Evolutionary conservation across 1,140 invertebrate genomes (phyloP).

Genomic region (Sinella curviseta): DNA sequence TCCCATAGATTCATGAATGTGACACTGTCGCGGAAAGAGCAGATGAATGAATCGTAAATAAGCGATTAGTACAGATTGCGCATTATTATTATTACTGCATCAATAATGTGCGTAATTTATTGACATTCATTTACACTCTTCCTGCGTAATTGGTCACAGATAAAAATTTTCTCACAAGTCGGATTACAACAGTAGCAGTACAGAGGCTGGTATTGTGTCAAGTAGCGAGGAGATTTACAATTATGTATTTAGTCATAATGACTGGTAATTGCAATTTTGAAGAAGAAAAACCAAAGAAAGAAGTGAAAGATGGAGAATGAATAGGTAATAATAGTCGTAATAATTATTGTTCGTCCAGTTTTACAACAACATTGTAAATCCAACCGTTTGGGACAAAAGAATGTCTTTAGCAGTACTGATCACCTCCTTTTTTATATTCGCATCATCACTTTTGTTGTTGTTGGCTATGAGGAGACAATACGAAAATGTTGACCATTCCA

Average conservation of each 20-base stretch:
- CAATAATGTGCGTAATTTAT: not conserved
- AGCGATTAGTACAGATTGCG: not conserved
- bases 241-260: not conserved
- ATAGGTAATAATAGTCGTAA: conserved; percentile 21
- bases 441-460: no score
- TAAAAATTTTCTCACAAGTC: conserved; percentile 11
- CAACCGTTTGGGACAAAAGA: not conserved
- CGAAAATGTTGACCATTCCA: not conserved
- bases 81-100: no score
- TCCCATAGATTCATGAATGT: no score
- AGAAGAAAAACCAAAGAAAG: not conserved
- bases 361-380: conserved; percentile 26
- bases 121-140: not conserved
- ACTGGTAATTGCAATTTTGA: not conserved
- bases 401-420: not conserved
- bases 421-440: not conserved
- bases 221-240: conserved; percentile 8
- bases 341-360: conserved; percentile 7
- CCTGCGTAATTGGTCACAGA: not conserved
- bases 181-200: no score
- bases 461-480: no score
- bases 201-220: no score
- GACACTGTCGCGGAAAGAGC: no score
- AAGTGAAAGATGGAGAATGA: not conserved
- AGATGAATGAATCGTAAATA: not conserved